phyloP scores from a whole-genome alignment of 2,888 invertebrate genomes.

The Ochlodes sylvanus region DNA sequence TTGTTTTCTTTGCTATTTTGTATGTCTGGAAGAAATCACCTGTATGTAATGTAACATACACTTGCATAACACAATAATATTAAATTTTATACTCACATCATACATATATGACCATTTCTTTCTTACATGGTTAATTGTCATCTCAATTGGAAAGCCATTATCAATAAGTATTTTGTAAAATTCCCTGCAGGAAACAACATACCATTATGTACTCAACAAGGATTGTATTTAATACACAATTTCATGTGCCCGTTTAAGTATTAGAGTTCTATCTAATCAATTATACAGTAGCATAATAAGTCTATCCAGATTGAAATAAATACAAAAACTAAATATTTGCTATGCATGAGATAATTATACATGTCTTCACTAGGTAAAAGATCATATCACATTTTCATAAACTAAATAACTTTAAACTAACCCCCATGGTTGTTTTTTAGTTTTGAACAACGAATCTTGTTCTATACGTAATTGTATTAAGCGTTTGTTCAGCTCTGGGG shows the following conservation, averaged over 20 bases:
- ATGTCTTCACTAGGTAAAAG: not conserved
- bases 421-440: slow-evolving; percentile 79
- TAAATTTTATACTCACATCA: slow-evolving; percentile 66
- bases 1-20: slow-evolving; percentile 71
- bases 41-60: not conserved
- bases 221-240: too few relatives aligned
- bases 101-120: slow-evolving; percentile 80
- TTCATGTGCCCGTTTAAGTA: too few relatives aligned
- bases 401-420: slow-evolving; percentile 50
- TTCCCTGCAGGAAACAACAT: slow-evolving; percentile 58
- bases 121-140: slow-evolving; percentile 73
- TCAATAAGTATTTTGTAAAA: slow-evolving; percentile 71
- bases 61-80: not conserved
- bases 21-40: slow-evolving; percentile 63
- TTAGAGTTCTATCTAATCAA: too few relatives aligned
- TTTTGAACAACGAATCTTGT: slow-evolving; percentile 75
- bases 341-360: not conserved
- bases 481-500: slow-evolving; percentile 65
- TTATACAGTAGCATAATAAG: not conserved
- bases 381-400: not conserved
- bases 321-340: not conserved
- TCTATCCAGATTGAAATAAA: not conserved
- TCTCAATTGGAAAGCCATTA: slow-evolving; percentile 75
- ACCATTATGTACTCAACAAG: too few relatives aligned
- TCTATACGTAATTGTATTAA: slow-evolving; percentile 72